Percentiles rank a stretch among this genome's conserved stretches.
phyloP scores from a whole-genome alignment of 2,888 invertebrate species.

The Enoplolaimus lenunculus region DNA sequence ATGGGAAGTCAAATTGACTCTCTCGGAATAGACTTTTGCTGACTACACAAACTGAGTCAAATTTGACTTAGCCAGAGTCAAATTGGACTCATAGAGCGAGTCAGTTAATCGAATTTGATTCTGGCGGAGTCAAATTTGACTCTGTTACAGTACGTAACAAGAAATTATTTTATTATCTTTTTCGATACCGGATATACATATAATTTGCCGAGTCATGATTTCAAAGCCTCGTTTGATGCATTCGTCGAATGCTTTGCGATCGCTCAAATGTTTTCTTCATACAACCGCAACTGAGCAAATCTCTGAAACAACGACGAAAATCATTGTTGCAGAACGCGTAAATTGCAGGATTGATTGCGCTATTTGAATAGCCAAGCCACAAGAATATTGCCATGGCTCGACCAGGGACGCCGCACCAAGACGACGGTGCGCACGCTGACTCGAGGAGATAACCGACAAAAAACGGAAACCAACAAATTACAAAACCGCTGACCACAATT shows the following conservation, averaged over 20 bases:
- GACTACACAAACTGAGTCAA: too few species aligned
- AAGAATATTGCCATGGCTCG: slow-evolving; percentile 16
- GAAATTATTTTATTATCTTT: too few species aligned
- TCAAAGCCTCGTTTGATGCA: slow-evolving; percentile 21
- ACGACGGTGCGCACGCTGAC: background rate
- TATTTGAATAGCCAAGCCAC: slow-evolving; percentile 23
- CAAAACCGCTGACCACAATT: slow-evolving; percentile 32
- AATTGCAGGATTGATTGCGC: slow-evolving; percentile 36
- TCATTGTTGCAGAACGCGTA: slow-evolving; percentile 40
- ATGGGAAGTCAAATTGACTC: too few species aligned
- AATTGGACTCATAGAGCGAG: too few species aligned
- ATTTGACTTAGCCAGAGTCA: too few species aligned
- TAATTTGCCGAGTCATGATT: too few species aligned
- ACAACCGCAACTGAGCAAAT: slow-evolving; percentile 37
- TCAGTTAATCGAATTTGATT: too few species aligned
- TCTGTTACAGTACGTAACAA: too few species aligned
- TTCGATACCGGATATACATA: too few species aligned
- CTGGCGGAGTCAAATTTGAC: too few species aligned
- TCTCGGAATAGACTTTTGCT: too few species aligned
- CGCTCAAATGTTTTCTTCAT: slow-evolving; percentile 24
- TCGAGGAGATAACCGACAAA: slow-evolving; percentile 25
- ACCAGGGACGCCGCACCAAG: background rate
- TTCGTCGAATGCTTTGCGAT: slow-evolving; percentile 16
- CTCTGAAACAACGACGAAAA: slow-evolving; percentile 40
- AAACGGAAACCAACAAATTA: slow-evolving; percentile 24